These are phyloP conservation scores for Alca torda DNA, from an alignment of 2,797 vertebrate species.

Conservation along the genomic window DNA sequence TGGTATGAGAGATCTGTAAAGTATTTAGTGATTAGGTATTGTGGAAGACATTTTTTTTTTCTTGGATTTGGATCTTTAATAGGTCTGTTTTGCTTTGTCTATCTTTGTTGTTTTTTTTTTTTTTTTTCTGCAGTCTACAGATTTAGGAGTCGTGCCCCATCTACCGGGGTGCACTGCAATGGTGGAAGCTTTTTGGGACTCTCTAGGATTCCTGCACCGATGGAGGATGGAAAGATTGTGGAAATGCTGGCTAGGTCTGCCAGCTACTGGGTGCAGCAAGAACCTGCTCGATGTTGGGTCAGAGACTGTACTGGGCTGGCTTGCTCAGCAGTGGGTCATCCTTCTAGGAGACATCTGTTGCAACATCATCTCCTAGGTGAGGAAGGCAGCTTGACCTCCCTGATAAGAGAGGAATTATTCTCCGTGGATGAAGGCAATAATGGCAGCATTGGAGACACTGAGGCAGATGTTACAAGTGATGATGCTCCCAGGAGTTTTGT, in stretches of 20 bases:
- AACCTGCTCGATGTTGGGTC: neutral
- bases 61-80: neutral
- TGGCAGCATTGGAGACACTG: rapidly evolving
- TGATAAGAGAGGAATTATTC: neutral
- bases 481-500: neutral
- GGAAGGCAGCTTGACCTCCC: neutral
- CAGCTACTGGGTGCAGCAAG: neutral
- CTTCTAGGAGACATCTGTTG: neutral
- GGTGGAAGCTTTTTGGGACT: neutral
- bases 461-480: neutral
- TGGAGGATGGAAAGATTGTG: neutral
- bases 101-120: neutral
- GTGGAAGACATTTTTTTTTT: neutral
- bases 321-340: neutral
- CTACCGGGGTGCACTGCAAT: rapidly evolving
- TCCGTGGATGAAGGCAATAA: neutral
- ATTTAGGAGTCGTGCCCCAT: conserved; percentile 1
- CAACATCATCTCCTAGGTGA: neutral
- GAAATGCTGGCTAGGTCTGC: neutral
- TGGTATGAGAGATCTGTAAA: neutral
- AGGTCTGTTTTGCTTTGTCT: neutral
- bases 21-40: neutral
- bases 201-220: neutral
- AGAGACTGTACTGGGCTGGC: neutral
- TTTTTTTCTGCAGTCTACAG: conserved; percentile 36